phyloP scores from a whole-genome alignment of 2,797 vertebrate genomes.

The Galaxias olidus region DNA sequence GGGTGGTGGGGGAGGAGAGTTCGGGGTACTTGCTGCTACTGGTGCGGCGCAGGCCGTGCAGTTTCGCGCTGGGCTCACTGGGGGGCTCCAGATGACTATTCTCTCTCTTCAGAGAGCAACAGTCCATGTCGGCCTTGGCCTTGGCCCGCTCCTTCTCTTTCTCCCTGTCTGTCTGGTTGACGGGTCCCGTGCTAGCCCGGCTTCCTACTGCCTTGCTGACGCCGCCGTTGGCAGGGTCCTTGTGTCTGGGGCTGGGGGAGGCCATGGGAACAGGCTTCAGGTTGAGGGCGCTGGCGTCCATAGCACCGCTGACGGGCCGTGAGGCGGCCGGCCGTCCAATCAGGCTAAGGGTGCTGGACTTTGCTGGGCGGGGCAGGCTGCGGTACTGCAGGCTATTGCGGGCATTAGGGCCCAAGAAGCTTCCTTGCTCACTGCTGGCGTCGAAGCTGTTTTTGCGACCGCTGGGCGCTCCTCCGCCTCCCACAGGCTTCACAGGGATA shows the following conservation, averaged over 20 bases:
- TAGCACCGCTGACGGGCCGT: constrained; percentile 84
- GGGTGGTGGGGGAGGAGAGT: constrained; percentile 85
- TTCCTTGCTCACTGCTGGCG: constrained; percentile 83
- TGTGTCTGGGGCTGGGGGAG: constrained; percentile 74
- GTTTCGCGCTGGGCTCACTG: constrained; percentile 80
- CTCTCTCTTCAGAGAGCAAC: constrained; percentile 66
- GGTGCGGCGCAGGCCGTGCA: constrained; percentile 79
- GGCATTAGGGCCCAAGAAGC: constrained; percentile 86
- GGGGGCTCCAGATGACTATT: constrained; percentile 65
- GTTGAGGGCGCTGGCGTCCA: constrained; percentile 86
- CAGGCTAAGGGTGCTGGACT: constrained; percentile 93
- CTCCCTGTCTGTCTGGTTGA: constrained; percentile 96
- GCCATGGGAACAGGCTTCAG: constrained; percentile 76
- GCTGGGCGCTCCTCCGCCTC: constrained; percentile 56
- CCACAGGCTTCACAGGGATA: constrained; percentile 91
- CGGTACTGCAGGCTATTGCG: constrained; percentile 96
- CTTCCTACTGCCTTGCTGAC: constrained; percentile 57
- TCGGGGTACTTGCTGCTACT: constrained; percentile 86
- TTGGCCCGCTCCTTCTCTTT: constrained; percentile 98
- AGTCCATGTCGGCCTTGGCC: constrained; percentile 91
- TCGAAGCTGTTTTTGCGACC: constrained; percentile 95
- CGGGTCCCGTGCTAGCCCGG: constrained; percentile 72
- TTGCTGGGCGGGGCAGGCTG: constrained; percentile 94
- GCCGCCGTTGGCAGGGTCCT: constrained; percentile 66
- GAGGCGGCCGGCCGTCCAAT: constrained; percentile 75